Evolutionary conservation across 2,113 vertebrate genomes (phyloP), one percentile per base, ranked within the genome.

Genomic region (human (Homo sapiens)): DNA sequence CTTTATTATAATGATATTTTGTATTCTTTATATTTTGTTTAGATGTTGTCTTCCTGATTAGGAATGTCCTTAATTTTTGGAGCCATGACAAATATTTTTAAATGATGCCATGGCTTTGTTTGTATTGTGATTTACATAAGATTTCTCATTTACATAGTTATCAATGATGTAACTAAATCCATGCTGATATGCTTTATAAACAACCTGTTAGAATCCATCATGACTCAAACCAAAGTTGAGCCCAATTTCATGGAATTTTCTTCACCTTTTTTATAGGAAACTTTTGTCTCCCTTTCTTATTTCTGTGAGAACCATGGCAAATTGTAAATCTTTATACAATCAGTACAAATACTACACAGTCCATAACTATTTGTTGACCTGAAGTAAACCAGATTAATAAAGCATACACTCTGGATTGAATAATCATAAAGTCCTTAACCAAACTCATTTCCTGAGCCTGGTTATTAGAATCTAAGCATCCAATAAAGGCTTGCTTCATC

Each of bases 201-300:
- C 95, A 95, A 75, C 76, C 27, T 40, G 5, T 76, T 93, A 72
- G 85, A 75, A 75, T 94, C 13, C 25, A 73, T 78, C 20, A 40
- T 78, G 25, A 45, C 32, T 32, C 45, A 30, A 64, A 18, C 40
- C 55, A 91, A 78, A 40, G 68, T 3, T 40, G 64, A 91, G 32
- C 32, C 17, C 20, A 70, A 12, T 75, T 81, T 59, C 23, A 57
- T n/a, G 73, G 8, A 48, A 32, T 87, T 94, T 6, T 13, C 45
- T 90, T 95, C 43, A 96, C 38, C 12, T 81, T 94, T 73, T 85
- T 90, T 35, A 68, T n/a, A 64, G 35, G 68, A 97, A 93, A 75
- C 16, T 35, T 88, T 52, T 30, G 12, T 45, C 18, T 5, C 10
- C 30, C 2, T 43, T 61, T 76, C 76, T 79, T 86, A 55, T 64